Percentiles rank a stretch among this genome's conserved stretches.
These are phyloP conservation scores for Halocaridina rubra DNA, from an alignment of 2,888 invertebrate species.

Conservation along the genomic window DNA sequence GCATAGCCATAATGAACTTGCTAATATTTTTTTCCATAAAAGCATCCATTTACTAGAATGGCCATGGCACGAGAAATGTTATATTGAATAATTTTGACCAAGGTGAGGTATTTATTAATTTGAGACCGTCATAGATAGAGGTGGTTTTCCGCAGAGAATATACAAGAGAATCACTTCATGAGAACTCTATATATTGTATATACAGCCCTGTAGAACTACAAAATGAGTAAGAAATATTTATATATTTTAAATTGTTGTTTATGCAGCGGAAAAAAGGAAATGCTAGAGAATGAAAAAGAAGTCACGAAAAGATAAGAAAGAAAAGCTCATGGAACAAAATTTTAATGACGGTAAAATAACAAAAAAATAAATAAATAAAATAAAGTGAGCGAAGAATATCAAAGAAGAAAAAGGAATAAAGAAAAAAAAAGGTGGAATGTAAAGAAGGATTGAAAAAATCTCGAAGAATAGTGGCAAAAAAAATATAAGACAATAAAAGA, in stretches of 20 bases:
- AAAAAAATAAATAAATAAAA: background rate
- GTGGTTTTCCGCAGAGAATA: too few relatives aligned
- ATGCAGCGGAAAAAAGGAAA: background rate
- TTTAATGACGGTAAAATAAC: background rate
- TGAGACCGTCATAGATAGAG: background rate
- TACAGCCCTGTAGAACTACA: too few relatives aligned
- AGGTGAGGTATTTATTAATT: background rate
- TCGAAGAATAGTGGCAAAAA: background rate
- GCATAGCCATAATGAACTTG: too few relatives aligned
- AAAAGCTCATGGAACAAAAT: background rate
- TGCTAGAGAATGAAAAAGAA: background rate
- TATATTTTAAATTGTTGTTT: background rate
- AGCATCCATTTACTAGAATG: too few relatives aligned
- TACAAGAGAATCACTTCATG: too few relatives aligned
- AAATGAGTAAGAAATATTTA: background rate
- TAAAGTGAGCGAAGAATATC: background rate
- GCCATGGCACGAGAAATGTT: too few relatives aligned
- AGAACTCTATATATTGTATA: too few relatives aligned
- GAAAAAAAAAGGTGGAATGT: background rate
- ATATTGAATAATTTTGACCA: too few relatives aligned
- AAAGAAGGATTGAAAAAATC: background rate
- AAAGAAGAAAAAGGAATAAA: background rate
- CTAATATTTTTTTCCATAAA: too few relatives aligned
- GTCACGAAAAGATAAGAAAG: background rate
- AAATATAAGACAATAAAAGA: background rate